Percentiles rank a stretch among this genome's conserved stretches.
Evolutionary conservation across 2,888 invertebrate species (phyloP).

Genomic region (Hofmannophila pseudospretella): DNA sequence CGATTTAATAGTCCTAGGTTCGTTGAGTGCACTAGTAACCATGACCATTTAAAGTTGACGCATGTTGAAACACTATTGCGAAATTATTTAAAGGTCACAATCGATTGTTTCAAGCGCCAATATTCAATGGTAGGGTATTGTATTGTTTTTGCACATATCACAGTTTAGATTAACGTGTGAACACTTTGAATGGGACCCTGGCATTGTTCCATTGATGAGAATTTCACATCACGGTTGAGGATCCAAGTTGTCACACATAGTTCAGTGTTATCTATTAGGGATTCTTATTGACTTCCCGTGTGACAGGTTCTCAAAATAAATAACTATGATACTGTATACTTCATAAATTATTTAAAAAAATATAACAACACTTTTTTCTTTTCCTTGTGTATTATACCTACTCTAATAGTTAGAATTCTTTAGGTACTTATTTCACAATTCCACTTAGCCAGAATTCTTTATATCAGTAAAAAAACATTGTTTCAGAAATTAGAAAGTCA

Average conservation of each 20-base stretch:
- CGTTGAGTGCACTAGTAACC: background rate
- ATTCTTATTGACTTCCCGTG: background rate
- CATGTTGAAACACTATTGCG: conserved; percentile 4
- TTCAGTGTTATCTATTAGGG: background rate
- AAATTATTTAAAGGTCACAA: conserved; percentile 7
- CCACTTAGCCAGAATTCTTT: too few species aligned
- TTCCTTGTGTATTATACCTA: too few species aligned
- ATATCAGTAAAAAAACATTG: too few species aligned
- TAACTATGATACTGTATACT: too few species aligned
- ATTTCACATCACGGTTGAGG: conserved; percentile 27
- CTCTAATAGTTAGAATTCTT: too few species aligned
- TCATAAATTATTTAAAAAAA: too few species aligned
- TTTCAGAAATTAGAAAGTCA: too few species aligned
- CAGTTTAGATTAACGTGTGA: conserved; percentile 44
- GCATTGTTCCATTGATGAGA: conserved; percentile 35
- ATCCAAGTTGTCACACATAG: background rate
- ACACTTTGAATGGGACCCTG: conserved; percentile 28
- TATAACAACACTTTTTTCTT: too few species aligned
- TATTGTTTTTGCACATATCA: conserved; percentile 35
- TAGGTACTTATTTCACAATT: too few species aligned
- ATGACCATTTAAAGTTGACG: background rate
- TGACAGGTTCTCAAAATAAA: too few species aligned
- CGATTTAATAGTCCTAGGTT: conserved; percentile 3
- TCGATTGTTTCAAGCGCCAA: conserved; percentile 2
- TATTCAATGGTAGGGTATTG: conserved; percentile 10